Base-by-base conservation (phyloP, 2,113 vertebrate genomes). In the Antennarius striatus region DNA sequence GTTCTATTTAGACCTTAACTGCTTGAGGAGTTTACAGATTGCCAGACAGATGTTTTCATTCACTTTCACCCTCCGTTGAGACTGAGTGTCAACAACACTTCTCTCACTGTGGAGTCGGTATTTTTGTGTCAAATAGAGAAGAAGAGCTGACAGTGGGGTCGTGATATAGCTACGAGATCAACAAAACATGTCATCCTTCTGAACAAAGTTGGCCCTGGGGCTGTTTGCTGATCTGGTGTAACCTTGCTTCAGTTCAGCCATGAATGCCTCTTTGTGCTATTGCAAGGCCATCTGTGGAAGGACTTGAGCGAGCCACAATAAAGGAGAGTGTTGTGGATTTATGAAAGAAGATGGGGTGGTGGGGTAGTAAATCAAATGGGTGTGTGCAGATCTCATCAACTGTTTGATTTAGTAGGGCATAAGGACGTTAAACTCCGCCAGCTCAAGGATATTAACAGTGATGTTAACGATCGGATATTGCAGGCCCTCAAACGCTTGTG, bases 251-350 rank as follows among this genome's bases (percentile, higher is more conserved):
- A 62, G 64, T 45, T 68, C 56, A 67, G 76, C 71, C 56, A 53
- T 90, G 74, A 92, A 91, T 80, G 81, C 73, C 53, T 83, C 81
- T 86, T 88, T 91, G 87, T 91, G 71, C n/a, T 32, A 58, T 22
- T 6, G 73, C 57, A 60, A 28, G 56, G 68, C 29, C 13, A 49
- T 56, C 63, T 48, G 54, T 49, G 62, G 74, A 82, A 62, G 36
- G 64, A 77, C 77, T 72, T 46, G 56, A 68, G 36, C 59, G 56
- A 47, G 43, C 63, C 67, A 85, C 81, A 87, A 89, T 32, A 80
- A 76, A 66, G 73, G 51, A 81, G 48, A 74, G 63, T 82, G 73
- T 88, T 86, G 78, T 86, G 80, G 59, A 75, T 75, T 72, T 57
- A 45, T 58, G 66, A 54, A 81, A 80, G 73, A 73, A 86, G 84